A percentile compares a stretch with the other conserved stretches of the same genome.
Conservation (phyloP, 2,888 invertebrate genomes). For the Tetragonula carbonaria region DNA sequence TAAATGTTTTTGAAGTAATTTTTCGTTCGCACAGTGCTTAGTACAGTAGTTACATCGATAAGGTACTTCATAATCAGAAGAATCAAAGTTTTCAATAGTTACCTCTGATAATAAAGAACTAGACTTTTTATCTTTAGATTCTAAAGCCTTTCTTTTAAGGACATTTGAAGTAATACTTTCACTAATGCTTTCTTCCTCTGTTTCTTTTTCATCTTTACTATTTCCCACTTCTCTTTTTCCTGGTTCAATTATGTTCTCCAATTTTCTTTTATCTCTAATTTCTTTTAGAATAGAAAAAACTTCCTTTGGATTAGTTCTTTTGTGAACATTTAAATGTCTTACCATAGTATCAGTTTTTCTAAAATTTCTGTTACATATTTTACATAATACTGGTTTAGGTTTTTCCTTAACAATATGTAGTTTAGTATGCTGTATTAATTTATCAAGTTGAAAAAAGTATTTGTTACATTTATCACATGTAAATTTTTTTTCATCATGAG, state of each 20-base stretch:
- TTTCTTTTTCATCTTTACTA: slow-evolving; percentile 13
- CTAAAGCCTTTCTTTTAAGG: slow-evolving; percentile 12
- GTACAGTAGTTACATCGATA: slow-evolving; percentile 67
- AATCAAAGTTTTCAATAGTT: slow-evolving; percentile 43
- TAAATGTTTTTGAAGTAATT: slow-evolving; percentile 66
- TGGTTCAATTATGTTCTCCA: slow-evolving; percentile 56
- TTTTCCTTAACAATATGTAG: slow-evolving; percentile 68
- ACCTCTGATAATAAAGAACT: slow-evolving; percentile 40
- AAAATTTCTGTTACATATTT: slow-evolving; percentile 78
- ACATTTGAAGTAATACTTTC: slow-evolving; percentile 18
- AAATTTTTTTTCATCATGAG: slow-evolving; percentile 65
- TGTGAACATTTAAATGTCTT: slow-evolving; percentile 78
- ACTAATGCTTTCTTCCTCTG: slow-evolving; percentile 6
- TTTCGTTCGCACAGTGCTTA: slow-evolving; percentile 62
- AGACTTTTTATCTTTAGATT: slow-evolving; percentile 30
- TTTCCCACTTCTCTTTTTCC: slow-evolving; percentile 1
- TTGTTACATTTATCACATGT: slow-evolving; percentile 72
- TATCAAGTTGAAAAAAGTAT: slow-evolving; percentile 64
- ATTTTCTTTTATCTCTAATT: slow-evolving; percentile 74
- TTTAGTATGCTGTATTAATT: slow-evolving; percentile 68
- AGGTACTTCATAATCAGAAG: slow-evolving; percentile 30
- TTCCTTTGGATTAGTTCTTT: slow-evolving; percentile 76
- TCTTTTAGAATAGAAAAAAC: slow-evolving; percentile 77
- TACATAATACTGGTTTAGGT: slow-evolving; percentile 69
- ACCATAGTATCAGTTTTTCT: slow-evolving; percentile 78